Percentiles rank a stretch among this genome's conserved stretches.
These are phyloP conservation scores for Erinaceus europaeus DNA, from an alignment of 2,113 vertebrate genomes.

Conservation along the genomic window DNA sequence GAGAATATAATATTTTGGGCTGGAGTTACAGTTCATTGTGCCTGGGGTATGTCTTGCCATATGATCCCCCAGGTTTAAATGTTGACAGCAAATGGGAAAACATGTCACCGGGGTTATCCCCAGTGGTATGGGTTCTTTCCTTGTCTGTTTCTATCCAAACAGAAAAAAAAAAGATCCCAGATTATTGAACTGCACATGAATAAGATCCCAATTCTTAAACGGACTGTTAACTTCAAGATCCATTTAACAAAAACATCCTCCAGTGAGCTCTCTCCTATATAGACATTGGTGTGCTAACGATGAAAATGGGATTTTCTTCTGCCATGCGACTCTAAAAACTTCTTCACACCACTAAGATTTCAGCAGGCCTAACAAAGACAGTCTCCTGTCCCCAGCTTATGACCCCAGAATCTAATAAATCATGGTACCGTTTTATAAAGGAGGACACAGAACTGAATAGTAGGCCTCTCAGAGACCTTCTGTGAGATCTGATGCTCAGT, in stretches of 20 bases:
- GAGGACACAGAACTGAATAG: background rate
- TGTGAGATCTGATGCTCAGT: background rate
- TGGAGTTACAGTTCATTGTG: too few relatives aligned
- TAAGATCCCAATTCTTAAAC: too few relatives aligned
- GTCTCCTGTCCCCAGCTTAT: rapidly evolving
- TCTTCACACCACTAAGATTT: background rate
- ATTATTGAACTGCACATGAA: too few relatives aligned
- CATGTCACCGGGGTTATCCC: too few relatives aligned
- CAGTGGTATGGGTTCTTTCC: too few relatives aligned
- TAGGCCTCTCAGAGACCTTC: background rate
- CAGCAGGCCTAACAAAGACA: rapidly evolving
- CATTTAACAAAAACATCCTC: background rate
- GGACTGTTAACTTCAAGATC: background rate
- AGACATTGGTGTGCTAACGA: background rate
- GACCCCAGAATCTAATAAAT: background rate
- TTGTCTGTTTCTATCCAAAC: too few relatives aligned
- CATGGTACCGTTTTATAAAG: background rate
- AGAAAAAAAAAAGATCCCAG: too few relatives aligned
- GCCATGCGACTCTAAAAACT: background rate
- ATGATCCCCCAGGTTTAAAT: too few relatives aligned
- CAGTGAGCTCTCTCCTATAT: background rate
- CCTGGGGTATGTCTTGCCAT: too few relatives aligned
- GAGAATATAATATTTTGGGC: too few relatives aligned
- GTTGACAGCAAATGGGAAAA: too few relatives aligned
- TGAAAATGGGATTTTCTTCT: background rate